Evolutionary conservation across 2,888 invertebrate species (phyloP).

Genomic region (Aelia acuminata): DNA sequence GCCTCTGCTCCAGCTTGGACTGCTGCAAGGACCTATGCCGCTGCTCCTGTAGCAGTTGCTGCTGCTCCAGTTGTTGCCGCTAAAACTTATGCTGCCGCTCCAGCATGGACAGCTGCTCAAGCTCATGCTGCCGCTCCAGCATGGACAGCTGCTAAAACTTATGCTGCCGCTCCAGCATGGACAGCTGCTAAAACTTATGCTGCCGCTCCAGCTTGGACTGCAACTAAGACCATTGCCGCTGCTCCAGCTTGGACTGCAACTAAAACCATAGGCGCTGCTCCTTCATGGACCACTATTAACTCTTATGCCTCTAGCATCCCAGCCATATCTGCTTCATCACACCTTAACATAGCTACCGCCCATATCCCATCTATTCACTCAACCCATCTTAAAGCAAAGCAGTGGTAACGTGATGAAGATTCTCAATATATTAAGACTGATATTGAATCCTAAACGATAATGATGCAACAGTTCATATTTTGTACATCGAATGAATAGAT

Average conservation of each 20-base stretch:
- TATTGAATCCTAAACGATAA: not conserved
- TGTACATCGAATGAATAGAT: not conserved
- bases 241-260: constrained; percentile 55
- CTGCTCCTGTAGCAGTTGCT: not conserved
- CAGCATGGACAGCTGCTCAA: not conserved
- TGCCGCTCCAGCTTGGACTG: constrained; percentile 66
- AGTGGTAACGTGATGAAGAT: not conserved
- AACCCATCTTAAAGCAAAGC: not conserved
- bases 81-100: not conserved
- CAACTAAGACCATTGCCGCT: not conserved
- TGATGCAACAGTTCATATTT: not conserved
- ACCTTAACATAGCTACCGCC: not conserved
- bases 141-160: not conserved
- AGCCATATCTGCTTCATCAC: not conserved
- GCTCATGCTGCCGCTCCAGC: constrained; percentile 13
- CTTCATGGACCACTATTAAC: constrained; percentile 62
- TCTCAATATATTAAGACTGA: not conserved
- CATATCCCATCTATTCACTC: not conserved
- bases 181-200: constrained; percentile 65
- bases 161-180: not conserved
- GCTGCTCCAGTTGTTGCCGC: not conserved
- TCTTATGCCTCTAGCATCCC: not conserved
- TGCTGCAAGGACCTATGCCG: not conserved
- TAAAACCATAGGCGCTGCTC: constrained; percentile 66
- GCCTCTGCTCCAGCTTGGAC: not conserved